Evolutionary conservation across 2,797 vertebrate genomes (phyloP).

Genomic region (Meda fulgida): DNA sequence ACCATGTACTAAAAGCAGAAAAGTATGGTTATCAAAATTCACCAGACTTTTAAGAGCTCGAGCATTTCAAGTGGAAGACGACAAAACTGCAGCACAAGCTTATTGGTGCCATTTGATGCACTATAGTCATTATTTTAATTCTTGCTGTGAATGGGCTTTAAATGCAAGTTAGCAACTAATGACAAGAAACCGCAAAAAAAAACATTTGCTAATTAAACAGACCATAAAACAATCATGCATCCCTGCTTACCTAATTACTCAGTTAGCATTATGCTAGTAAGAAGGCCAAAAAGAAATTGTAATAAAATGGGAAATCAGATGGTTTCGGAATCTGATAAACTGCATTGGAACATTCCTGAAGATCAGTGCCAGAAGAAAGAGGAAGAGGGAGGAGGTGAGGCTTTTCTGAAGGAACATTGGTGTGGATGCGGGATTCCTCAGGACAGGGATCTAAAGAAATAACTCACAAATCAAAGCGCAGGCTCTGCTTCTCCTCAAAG

Average conservation of each 20-base stretch:
- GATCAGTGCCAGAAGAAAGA: background rate
- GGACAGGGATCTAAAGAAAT: constrained; percentile 12
- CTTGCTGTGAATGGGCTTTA: background rate
- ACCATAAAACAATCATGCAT: background rate
- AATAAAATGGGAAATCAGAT: background rate
- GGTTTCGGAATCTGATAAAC: background rate
- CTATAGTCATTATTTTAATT: background rate
- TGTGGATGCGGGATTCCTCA: background rate
- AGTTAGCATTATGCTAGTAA: background rate
- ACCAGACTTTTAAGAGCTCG: too few species aligned
- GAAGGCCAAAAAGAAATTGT: background rate
- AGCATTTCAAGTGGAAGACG: background rate
- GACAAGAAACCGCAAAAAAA: background rate
- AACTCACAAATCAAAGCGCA: constrained; percentile 96
- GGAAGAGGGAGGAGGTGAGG: background rate
- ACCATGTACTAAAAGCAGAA: background rate
- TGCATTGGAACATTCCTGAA: background rate
- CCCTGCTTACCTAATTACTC: background rate
- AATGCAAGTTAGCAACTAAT: background rate
- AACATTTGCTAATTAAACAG: background rate
- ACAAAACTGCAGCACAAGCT: background rate
- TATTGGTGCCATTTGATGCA: background rate
- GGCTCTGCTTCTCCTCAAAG: constrained; percentile 96
- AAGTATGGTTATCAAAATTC: too few species aligned
- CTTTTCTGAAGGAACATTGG: constrained; percentile 6